Conservation (phyloP, 2,888 invertebrate species). For the Biston betularia region DNA sequence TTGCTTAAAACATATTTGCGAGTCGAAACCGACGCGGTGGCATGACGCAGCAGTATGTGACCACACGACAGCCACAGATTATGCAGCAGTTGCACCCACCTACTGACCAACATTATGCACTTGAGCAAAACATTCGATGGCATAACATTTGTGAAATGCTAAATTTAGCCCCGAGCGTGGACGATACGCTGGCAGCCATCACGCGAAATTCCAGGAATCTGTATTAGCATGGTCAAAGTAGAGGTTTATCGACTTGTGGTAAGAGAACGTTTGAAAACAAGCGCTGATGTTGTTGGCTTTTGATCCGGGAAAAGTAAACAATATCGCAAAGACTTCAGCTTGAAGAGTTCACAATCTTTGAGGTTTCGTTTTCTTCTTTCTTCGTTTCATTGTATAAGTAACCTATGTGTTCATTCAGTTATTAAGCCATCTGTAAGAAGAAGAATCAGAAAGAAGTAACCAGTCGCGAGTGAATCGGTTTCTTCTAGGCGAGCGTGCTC, state of each 20-base stretch:
- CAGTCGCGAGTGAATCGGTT: too few species aligned
- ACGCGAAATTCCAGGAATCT: background rate
- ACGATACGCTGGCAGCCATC: background rate
- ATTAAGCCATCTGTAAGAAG: too few species aligned
- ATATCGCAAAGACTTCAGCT: too few species aligned
- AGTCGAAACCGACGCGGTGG: conserved; percentile 3
- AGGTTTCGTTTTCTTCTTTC: too few species aligned
- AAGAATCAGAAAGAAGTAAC: too few species aligned
- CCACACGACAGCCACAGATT: conserved; percentile 9
- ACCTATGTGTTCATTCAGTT: too few species aligned
- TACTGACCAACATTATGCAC: conserved; percentile 35
- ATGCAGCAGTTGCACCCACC: conserved; percentile 1
- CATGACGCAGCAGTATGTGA: conserved; percentile 15
- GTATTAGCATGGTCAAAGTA: too few species aligned
- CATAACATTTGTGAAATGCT: conserved; percentile 34
- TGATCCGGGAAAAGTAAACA: too few species aligned
- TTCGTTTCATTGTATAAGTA: too few species aligned
- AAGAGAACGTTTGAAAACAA: background rate
- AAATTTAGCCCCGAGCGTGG: conserved; percentile 22
- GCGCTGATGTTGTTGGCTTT: too few species aligned
- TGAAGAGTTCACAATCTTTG: too few species aligned
- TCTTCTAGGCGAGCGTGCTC: too few species aligned
- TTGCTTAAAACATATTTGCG: conserved; percentile 12
- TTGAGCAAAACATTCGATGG: conserved; percentile 29
- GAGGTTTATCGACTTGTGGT: background rate